Evolutionary conservation across 2,888 invertebrate genomes (phyloP).

Genomic region (Heliothis peltigera): DNA sequence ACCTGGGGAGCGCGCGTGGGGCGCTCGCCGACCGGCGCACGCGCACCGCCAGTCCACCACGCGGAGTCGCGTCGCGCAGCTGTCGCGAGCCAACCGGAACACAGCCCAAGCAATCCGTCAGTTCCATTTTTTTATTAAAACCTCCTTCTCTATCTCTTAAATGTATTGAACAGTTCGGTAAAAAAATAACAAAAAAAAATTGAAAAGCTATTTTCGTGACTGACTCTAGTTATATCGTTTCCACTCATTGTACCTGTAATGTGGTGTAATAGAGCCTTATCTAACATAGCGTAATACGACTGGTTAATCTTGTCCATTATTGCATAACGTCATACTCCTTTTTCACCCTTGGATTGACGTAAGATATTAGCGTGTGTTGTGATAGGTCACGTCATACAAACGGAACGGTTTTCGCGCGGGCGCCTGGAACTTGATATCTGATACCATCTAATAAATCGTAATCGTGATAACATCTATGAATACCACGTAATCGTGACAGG

Average conservation of each 20-base stretch:
- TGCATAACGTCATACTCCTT: slow-evolving; percentile 61
- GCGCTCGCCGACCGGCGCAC: slow-evolving; percentile 66
- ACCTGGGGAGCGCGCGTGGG: slow-evolving; percentile 69
- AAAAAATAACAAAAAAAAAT: slow-evolving; percentile 39
- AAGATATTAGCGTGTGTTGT: slow-evolving; percentile 55
- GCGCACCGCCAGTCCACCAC: slow-evolving; percentile 80
- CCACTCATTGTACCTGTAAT: slow-evolving; percentile 54
- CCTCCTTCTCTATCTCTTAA: slow-evolving; percentile 28
- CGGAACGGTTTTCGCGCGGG: slow-evolving; percentile 9
- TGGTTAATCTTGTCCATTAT: slow-evolving; percentile 60
- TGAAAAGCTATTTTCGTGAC: slow-evolving; percentile 47
- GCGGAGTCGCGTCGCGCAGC: slow-evolving; percentile 84
- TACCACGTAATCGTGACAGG: slow-evolving; percentile 32
- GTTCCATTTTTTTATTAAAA: slow-evolving; percentile 58
- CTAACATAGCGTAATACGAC: slow-evolving; percentile 77
- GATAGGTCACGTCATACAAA: slow-evolving; percentile 55
- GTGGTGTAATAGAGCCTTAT: slow-evolving; percentile 78
- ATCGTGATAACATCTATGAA: slow-evolving; percentile 34
- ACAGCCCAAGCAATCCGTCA: slow-evolving; percentile 61
- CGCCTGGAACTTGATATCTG: slow-evolving; percentile 13
- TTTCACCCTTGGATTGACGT: slow-evolving; percentile 60
- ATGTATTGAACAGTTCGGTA: slow-evolving; percentile 31
- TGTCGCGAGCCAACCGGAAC: slow-evolving; percentile 72
- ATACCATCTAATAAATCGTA: slow-evolving; percentile 20
- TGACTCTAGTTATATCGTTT: slow-evolving; percentile 58